Evolutionary conservation across 2,888 invertebrate species (phyloP), one percentile per base, ranked within the genome.

Genomic region (Drosophila pegasa): DNA sequence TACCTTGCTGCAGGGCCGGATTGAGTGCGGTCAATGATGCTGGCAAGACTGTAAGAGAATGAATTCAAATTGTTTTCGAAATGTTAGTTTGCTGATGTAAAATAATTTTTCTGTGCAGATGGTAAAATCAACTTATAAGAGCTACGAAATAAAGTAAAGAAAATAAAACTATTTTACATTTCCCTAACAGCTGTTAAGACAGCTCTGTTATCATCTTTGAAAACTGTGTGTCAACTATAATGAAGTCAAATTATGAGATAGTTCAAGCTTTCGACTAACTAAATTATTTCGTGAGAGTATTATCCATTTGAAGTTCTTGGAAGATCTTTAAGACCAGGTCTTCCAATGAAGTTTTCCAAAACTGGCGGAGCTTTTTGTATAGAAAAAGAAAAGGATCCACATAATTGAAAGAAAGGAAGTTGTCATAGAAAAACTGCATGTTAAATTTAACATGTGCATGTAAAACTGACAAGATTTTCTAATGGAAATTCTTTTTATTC

Each of bases 1-100:
- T 88, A 91, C 92, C 92, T 88, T 92, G 92, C 73, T 92, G 92
- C 69, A 92, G 79, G 52, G 92, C 92, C 80, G 92, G 92, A 89
- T 92, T 92, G 62, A 92, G 87, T 67, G 92, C 92, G 54, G 92
- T 91, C 82, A 92, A 81, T 60, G 92, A 92, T 84, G 92, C 92
- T 82, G 92, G 92, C 78, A 92, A 85, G 62, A 92, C 92, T 92
- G 81, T 3, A 50, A 50, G 16, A 78, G 78, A 41, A 63, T 33
- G 33, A 35, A 55, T 51, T 37, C 18, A 43, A 48, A 33, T 20
- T 50, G 38, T 20, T 51, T 48, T 40, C 4, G 8, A 35, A 18
- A 45, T 52, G 12, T 58, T 71, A 76, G 29, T 25, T 10, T 55
- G 5, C 3, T 4, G 0, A 12, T 14, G 9, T 35, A 18, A 29